phyloP scores from a whole-genome alignment of 1,140 invertebrate genomes.

The Stenopsyche tienmushanensis region DNA sequence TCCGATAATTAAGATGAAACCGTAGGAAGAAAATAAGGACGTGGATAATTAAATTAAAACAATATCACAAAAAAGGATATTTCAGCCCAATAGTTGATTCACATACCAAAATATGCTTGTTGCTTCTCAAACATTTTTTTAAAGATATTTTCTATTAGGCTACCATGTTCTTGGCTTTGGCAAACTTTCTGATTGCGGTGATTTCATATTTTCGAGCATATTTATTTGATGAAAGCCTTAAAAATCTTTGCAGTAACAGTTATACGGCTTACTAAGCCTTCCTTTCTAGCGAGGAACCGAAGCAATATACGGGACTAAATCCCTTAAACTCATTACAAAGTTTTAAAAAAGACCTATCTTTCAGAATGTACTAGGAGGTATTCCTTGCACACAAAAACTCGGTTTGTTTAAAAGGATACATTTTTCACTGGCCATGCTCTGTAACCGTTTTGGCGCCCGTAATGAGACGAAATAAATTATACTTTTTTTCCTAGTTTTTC shows the following conservation, averaged over 20 bases:
- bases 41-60: no score
- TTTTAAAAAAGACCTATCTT: constrained; percentile 29
- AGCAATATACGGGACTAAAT: constrained; percentile 8
- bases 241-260: not conserved
- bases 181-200: no score
- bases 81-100: no score
- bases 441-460: constrained; percentile 21
- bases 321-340: constrained; percentile 34
- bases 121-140: no score
- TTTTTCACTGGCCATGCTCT: constrained; percentile 28
- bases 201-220: no score
- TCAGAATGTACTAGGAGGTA: constrained; percentile 6
- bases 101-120: no score
- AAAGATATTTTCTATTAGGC: no score
- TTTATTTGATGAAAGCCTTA: no score
- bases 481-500: constrained; percentile 11
- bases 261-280: not conserved
- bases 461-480: constrained; percentile 36
- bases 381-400: constrained; percentile 4
- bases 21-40: no score
- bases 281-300: not conserved
- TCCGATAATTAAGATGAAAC: no score
- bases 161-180: no score
- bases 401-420: constrained; percentile 21
- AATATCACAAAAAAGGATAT: no score